Percentiles rank a stretch among this genome's conserved stretches.
phyloP scores from a whole-genome alignment of 2,888 invertebrate genomes.

The Yponomeuta sedellus region DNA sequence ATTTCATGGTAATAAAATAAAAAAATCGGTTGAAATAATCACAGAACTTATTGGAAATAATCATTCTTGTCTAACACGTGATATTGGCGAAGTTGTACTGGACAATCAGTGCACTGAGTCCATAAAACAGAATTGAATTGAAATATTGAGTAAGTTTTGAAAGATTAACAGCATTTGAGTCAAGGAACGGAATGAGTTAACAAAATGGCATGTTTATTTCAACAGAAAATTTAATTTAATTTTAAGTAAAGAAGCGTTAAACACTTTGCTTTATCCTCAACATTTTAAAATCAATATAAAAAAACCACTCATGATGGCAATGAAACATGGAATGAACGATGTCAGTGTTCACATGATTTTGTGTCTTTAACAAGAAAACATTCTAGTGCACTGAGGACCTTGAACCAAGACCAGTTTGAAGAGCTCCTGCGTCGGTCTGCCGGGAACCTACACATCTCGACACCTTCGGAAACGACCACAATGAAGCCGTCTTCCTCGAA shows the following conservation, averaged over 20 bases:
- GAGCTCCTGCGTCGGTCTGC: constrained; percentile 77
- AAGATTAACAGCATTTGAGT: no score
- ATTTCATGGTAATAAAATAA: no score
- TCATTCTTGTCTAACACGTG: no score
- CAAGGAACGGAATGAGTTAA: no score
- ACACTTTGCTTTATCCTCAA: background rate
- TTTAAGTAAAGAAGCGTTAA: constrained; percentile 1
- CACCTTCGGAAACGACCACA: constrained; percentile 78
- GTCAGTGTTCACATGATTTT: constrained; percentile 27
- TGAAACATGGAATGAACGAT: constrained; percentile 64
- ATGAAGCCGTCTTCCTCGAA: constrained; percentile 77
- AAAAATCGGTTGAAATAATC: no score
- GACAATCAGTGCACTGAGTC: no score
- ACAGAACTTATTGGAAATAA: no score
- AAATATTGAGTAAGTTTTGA: no score
- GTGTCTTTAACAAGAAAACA: constrained; percentile 23
- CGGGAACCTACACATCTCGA: constrained; percentile 79
- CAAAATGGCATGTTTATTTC: no score
- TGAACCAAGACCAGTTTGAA: constrained; percentile 82
- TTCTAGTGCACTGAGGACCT: constrained; percentile 74
- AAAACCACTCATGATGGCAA: constrained; percentile 27
- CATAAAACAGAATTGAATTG: no score
- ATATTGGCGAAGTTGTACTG: no score
- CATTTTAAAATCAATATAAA: background rate
- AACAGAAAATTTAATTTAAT: no score